Base-by-base conservation (phyloP, 1,140 invertebrate species). In the Popillia japonica region DNA sequence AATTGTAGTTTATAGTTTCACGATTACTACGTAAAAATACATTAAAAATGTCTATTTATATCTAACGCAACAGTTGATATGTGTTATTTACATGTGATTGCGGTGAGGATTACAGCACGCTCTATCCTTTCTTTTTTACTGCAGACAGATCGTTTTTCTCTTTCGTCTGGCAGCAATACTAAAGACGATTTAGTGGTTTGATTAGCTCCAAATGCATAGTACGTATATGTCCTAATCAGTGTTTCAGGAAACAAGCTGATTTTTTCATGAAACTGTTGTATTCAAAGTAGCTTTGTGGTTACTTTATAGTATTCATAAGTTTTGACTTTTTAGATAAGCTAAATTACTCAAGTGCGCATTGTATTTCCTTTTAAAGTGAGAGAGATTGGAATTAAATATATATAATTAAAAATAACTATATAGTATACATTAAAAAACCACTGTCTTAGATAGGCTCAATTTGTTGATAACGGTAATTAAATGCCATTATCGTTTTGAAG, bases 1-100 rank as follows among this genome's bases (percentile, higher is more conserved):
- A 74, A 74, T 74, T 74, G 17, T 74, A 74, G 40, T 74, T 74
- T 74, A 74, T 74, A 74, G 72, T 74, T 74, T 74, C 72, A 74
- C 72, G 27, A 74, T 34, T 40, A 74, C 40, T 42, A 74, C 72
- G 27, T 74, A 74, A 74, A 74, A 74, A 74, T 74, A 74, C 72
- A 74, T 74, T 42, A 74, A 74, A 74, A 74, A 74, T 17, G 22
- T 72, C 72, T 74, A 74, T 74, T 74, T 74, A 74, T 74, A 74
- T 74, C 72, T 74, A 42, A 74, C 72, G 72, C 34, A 74, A 74
- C 72, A 42, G 72, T 74, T 74, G 72, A 74, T 41, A 74, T 74
- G 41, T 68, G 61, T 34, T 68, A 68, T 74, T 74, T 74, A 74
- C 72, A 41, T 74, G 40, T 44, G 72, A 41, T 44, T 74, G 14